Conservation (phyloP, 2,888 invertebrate genomes). For the Lordiphosa fenestrarum region DNA sequence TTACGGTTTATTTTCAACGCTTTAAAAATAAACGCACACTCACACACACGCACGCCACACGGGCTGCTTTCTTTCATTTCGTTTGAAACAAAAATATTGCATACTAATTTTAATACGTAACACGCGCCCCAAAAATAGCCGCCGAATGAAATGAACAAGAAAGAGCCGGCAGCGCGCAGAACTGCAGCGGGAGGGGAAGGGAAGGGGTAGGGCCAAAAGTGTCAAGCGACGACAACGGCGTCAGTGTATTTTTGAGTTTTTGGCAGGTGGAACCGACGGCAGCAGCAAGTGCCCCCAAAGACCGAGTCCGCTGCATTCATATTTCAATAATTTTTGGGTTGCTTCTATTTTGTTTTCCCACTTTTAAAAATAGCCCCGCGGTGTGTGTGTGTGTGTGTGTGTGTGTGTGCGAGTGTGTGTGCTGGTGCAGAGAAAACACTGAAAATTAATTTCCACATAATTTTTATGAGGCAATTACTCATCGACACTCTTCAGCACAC, state of each 20-base stretch:
- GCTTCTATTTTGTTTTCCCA: conserved; percentile 26
- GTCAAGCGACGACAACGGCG: conserved; percentile 49
- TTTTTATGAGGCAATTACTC: conserved; percentile 76
- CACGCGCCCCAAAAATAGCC: conserved; percentile 63
- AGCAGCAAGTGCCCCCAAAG: conserved; percentile 17
- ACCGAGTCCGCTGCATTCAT: conserved; percentile 55
- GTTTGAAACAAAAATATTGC: conserved; percentile 69
- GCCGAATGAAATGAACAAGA: conserved; percentile 48
- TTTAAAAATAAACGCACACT: conserved; percentile 62
- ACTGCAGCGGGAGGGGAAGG: conserved; percentile 6
- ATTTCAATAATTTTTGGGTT: conserved; percentile 66
- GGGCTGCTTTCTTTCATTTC: conserved; percentile 29
- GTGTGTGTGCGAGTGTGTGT: conserved; percentile 4
- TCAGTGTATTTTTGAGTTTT: conserved; percentile 59
- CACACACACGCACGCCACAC: conserved; percentile 26
- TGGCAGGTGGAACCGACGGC: conserved; percentile 67
- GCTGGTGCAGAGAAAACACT: conserved; percentile 40
- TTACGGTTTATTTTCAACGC: conserved; percentile 75
- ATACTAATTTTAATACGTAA: conserved; percentile 75
- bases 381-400: not conserved
- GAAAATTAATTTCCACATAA: conserved; percentile 75
- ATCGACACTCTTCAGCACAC: conserved; percentile 56
- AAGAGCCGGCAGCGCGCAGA: conserved; percentile 20
- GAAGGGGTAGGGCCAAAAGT: conserved; percentile 52
- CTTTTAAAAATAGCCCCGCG: conserved; percentile 46